These are phyloP conservation scores for Notoglanidium macrostoma DNA, from an alignment of 2,797 vertebrate genomes.

Conservation along the genomic window DNA sequence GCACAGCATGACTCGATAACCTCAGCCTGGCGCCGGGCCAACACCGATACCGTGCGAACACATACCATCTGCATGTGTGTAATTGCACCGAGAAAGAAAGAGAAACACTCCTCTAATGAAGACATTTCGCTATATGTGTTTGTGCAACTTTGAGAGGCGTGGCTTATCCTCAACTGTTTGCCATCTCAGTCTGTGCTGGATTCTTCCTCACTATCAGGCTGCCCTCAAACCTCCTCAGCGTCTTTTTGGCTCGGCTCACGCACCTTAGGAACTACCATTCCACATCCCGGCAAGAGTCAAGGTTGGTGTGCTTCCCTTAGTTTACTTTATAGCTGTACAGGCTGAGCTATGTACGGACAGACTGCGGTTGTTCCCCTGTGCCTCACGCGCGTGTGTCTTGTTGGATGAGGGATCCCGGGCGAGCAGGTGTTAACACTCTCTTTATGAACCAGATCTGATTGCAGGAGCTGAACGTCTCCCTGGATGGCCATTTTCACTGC, in stretches of 20 bases:
- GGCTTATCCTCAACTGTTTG: constrained; percentile 12
- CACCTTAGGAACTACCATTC: constrained; percentile 25
- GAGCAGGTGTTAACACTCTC: constrained; percentile 28
- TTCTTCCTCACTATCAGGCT: not conserved
- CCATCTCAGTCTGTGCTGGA: constrained; percentile 33
- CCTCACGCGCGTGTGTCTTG: not conserved
- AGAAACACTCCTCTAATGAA: constrained; percentile 13
- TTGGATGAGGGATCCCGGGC: not conserved
- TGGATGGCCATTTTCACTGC: not conserved
- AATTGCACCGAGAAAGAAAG: constrained; percentile 21
- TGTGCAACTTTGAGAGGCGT: constrained; percentile 17
- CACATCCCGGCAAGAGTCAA: constrained; percentile 53
- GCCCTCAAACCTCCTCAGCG: not conserved
- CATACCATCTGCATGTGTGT: constrained; percentile 41
- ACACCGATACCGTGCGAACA: constrained; percentile 65
- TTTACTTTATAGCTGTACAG: not conserved
- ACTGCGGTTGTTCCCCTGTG: not conserved
- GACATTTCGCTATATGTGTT: constrained; percentile 11
- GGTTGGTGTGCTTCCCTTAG: constrained; percentile 62
- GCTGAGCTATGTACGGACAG: not conserved
- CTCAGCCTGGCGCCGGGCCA: constrained; percentile 71
- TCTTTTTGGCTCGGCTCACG: not conserved
- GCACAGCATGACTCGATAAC: constrained; percentile 69
- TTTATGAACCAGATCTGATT: constrained; percentile 7
- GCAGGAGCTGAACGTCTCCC: not conserved